phyloP scores from a whole-genome alignment of 1,140 invertebrate species.

The Pararge aegeria region DNA sequence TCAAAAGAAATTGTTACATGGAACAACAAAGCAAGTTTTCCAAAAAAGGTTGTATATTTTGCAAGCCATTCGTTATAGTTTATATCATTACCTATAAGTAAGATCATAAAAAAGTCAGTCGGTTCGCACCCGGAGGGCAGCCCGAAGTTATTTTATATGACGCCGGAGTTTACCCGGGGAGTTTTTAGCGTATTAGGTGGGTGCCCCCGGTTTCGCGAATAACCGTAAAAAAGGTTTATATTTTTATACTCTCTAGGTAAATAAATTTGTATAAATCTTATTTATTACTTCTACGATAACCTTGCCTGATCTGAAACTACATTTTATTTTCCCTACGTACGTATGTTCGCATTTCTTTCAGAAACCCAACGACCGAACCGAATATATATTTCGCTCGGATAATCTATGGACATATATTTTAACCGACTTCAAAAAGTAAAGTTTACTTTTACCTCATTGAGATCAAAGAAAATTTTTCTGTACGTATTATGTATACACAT shows the following conservation, averaged over 20 bases:
- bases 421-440: too few species aligned
- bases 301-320: background rate
- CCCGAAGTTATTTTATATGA: conserved; percentile 32
- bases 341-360: too few species aligned
- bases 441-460: too few species aligned
- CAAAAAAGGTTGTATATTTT: conserved; percentile 9
- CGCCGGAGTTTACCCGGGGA: conserved; percentile 24
- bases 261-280: conserved; percentile 3
- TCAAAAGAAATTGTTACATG: too few species aligned
- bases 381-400: too few species aligned
- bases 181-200: conserved; percentile 36
- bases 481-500: too few species aligned
- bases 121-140: conserved; percentile 23
- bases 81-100: conserved; percentile 30
- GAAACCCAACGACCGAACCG: too few species aligned
- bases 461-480: too few species aligned
- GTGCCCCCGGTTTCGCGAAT: conserved; percentile 25
- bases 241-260: conserved; percentile 23
- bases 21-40: too few species aligned
- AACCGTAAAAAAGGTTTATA: conserved; percentile 37
- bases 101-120: conserved; percentile 31
- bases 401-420: too few species aligned
- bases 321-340: background rate
- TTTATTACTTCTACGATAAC: background rate
- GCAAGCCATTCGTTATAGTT: conserved; percentile 20